Percentiles rank a stretch among this genome's conserved stretches.
phyloP scores from a whole-genome alignment of 2,888 invertebrate genomes.

The Papilio demoleus region DNA sequence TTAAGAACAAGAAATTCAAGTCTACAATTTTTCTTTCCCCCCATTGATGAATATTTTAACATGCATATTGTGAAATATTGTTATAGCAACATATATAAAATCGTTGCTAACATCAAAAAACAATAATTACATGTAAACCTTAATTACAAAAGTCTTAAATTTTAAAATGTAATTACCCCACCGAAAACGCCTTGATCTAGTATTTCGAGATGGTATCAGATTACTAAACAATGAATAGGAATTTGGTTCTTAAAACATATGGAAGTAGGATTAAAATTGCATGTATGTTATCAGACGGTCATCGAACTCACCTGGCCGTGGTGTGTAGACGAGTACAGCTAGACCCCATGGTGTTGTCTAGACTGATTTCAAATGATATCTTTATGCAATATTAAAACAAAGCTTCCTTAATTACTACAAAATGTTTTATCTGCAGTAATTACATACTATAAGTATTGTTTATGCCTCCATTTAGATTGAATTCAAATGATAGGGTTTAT shows the following conservation, averaged over 20 bases:
- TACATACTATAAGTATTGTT: conserved; percentile 13
- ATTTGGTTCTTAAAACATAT: background rate
- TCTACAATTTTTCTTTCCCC: background rate
- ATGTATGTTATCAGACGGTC: conserved; percentile 46
- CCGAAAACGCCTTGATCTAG: conserved; percentile 34
- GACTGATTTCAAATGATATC: conserved; percentile 24
- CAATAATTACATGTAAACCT: conserved; percentile 22
- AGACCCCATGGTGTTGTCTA: conserved; percentile 38
- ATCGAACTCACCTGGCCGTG: conserved; percentile 48
- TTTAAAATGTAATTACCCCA: conserved; percentile 33
- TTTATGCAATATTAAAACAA: conserved; percentile 33
- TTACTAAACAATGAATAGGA: background rate
- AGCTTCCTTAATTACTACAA: conserved; percentile 33
- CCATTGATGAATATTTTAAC: background rate
- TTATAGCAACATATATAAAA: background rate
- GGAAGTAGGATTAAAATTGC: background rate
- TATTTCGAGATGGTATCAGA: conserved; percentile 35
- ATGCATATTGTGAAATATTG: conserved; percentile 5
- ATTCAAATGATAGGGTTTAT: background rate
- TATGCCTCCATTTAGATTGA: conserved; percentile 5
- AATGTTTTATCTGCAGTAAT: conserved; percentile 10
- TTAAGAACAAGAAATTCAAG: background rate
- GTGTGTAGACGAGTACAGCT: conserved; percentile 19
- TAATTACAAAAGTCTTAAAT: conserved; percentile 30
- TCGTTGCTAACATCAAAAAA: conserved; percentile 2